Conservation (phyloP, 2,113 vertebrate species). For the Poeciliopsis turrubarensis region DNA sequence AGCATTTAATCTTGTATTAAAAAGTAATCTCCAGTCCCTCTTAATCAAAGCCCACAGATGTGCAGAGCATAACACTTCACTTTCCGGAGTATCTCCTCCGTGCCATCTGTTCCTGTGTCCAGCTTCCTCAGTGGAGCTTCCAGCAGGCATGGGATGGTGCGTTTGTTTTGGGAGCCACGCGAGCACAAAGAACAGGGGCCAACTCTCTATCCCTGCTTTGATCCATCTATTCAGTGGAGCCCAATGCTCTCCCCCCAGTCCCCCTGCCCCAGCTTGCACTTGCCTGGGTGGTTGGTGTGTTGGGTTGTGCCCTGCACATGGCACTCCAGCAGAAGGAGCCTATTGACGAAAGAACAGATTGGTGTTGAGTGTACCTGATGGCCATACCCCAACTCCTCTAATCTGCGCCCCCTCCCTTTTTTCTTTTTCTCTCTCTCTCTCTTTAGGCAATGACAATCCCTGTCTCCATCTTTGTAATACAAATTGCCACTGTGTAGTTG, state of each 20-base stretch:
- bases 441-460: conserved; percentile 66
- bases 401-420: conserved; percentile 26
- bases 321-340: conserved; percentile 74
- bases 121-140: conserved; percentile 44
- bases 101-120: conserved; percentile 67
- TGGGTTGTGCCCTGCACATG: conserved; percentile 46
- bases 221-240: conserved; percentile 69
- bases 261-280: conserved; percentile 31
- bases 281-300: conserved; percentile 42
- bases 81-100: conserved; percentile 33
- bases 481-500: conserved; percentile 74
- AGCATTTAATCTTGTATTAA: conserved; percentile 1
- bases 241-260: conserved; percentile 35
- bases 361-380: conserved; percentile 76
- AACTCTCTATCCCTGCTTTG: conserved; percentile 65
- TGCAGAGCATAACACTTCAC: conserved; percentile 8
- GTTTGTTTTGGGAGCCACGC: conserved; percentile 73
- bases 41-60: conserved; percentile 23
- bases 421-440: conserved; percentile 23
- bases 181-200: conserved; percentile 71
- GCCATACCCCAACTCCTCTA: conserved; percentile 55
- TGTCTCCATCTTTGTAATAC: conserved; percentile 70
- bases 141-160: conserved; percentile 59
- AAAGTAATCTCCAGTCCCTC: conserved; percentile 6
- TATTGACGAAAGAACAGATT: conserved; percentile 78